A percentile compares a stretch with the other conserved stretches of the same genome.
phyloP scores from a whole-genome alignment of 92 coral and sea anemone species.

The Palythoa grandiflora region DNA sequence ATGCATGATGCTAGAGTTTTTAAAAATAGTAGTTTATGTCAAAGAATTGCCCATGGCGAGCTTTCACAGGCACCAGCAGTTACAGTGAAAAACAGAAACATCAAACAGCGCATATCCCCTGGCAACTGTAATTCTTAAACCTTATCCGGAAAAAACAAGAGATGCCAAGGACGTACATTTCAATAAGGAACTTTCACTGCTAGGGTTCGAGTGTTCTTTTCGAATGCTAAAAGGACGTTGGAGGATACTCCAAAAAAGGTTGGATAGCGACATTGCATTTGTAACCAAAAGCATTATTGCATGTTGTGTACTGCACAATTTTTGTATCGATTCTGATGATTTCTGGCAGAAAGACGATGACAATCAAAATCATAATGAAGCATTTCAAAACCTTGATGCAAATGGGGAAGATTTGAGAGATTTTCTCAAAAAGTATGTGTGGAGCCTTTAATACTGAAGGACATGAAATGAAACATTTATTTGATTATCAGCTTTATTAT shows the following conservation, averaged over 20 bases:
- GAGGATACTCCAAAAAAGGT: conserved; percentile 17
- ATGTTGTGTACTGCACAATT: conserved; percentile 40
- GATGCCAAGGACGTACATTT: conserved; percentile 5
- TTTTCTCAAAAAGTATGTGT: not conserved
- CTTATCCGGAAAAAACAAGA: not conserved
- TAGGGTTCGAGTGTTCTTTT: conserved; percentile 47
- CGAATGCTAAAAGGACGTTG: conserved; percentile 50
- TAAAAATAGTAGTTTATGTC: too few relatives aligned
- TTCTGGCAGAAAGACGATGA: conserved; percentile 26
- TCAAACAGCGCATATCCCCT: too few relatives aligned
- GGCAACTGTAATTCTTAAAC: not conserved
- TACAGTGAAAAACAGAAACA: too few relatives aligned
- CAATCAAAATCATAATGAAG: conserved; percentile 10
- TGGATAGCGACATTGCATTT: conserved; percentile 35
- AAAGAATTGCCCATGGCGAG: too few relatives aligned
- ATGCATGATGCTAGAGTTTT: too few relatives aligned
- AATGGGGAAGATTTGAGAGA: conserved; percentile 32
- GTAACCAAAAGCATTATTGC: conserved; percentile 11
- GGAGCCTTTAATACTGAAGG: not conserved
- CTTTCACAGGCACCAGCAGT: too few relatives aligned
- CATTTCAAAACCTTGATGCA: conserved; percentile 9
- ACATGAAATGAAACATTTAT: not conserved
- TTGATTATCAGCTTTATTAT: not conserved
- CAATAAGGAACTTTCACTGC: conserved; percentile 40
- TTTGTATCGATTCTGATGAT: conserved; percentile 29